These are phyloP conservation scores for Caenorhabditis macrosperma DNA, from an alignment of 2,888 invertebrate genomes.

Conservation along the genomic window DNA sequence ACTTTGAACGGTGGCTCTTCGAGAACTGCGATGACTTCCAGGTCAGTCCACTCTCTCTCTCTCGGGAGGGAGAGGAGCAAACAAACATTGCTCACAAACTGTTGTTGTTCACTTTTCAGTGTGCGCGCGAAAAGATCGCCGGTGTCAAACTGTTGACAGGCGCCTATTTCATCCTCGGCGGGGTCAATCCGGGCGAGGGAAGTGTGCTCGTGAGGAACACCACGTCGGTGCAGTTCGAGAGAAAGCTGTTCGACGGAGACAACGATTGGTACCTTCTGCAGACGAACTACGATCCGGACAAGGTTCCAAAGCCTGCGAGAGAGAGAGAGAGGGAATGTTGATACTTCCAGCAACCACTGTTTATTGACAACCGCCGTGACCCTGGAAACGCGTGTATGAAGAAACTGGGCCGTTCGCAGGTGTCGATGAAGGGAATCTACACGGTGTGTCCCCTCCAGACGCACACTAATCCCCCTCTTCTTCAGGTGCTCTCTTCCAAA, in stretches of 20 bases:
- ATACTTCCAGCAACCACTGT: constrained; percentile 77
- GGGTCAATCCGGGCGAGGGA: constrained; percentile 60
- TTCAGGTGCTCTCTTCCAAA: constrained; percentile 68
- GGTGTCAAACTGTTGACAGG: constrained; percentile 65
- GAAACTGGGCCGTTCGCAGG: constrained; percentile 79
- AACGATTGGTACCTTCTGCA: constrained; percentile 72
- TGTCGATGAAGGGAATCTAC: constrained; percentile 80
- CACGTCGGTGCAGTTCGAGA: constrained; percentile 65
- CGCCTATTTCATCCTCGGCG: constrained; percentile 68
- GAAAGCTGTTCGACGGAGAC: constrained; percentile 65
- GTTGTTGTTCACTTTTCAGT: constrained; percentile 43
- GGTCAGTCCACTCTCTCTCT: constrained; percentile 25
- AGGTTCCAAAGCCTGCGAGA: constrained; percentile 28
- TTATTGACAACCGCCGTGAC: constrained; percentile 83
- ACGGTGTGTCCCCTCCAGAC: constrained; percentile 80
- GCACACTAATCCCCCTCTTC: not conserved
- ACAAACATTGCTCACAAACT: not conserved
- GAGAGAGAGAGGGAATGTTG: not conserved
- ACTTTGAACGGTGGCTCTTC: constrained; percentile 70
- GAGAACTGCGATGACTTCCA: constrained; percentile 64
- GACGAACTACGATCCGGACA: constrained; percentile 74
- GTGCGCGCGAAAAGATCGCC: constrained; percentile 68
- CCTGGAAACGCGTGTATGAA: constrained; percentile 83
- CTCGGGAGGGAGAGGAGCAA: not conserved
- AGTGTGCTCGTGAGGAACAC: constrained; percentile 70